Conservation (phyloP, 35 echinoderm and acorn worm genomes). For the Acanthaster planci region DNA sequence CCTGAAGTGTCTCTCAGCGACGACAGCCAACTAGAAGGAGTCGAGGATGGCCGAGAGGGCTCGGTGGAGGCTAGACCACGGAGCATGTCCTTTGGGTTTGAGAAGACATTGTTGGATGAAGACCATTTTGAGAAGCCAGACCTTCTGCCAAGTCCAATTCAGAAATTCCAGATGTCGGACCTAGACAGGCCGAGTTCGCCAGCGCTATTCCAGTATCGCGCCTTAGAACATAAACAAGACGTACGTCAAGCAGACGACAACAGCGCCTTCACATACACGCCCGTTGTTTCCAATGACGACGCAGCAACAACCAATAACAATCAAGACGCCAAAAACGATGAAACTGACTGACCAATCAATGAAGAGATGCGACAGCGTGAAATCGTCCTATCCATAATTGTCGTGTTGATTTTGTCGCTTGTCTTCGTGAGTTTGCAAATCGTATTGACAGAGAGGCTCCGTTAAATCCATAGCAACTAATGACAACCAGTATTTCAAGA, state of each 20-base stretch:
- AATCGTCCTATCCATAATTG: too few species aligned
- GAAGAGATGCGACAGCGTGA: not conserved
- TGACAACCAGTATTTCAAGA: too few species aligned
- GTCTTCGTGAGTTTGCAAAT: too few species aligned
- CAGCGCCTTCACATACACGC: not conserved
- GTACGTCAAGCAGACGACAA: not conserved
- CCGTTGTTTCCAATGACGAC: not conserved
- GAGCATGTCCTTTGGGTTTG: not conserved
- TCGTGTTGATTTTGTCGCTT: too few species aligned
- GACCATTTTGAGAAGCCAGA: not conserved
- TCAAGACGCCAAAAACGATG: not conserved
- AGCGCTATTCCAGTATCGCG: conserved; percentile 5
- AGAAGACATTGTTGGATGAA: not conserved
- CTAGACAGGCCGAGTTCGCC: conserved; percentile 2
- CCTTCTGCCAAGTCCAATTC: not conserved
- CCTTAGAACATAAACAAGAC: not conserved
- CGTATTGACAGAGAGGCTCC: too few species aligned
- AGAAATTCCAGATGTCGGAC: not conserved
- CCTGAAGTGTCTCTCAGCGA: not conserved
- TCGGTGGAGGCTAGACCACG: not conserved
- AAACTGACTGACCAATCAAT: not conserved
- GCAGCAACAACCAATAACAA: not conserved
- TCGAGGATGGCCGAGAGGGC: not conserved
- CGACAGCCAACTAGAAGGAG: not conserved
- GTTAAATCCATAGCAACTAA: too few species aligned